Conservation (phyloP, 2,888 invertebrate species). For the Netelia virgata region DNA sequence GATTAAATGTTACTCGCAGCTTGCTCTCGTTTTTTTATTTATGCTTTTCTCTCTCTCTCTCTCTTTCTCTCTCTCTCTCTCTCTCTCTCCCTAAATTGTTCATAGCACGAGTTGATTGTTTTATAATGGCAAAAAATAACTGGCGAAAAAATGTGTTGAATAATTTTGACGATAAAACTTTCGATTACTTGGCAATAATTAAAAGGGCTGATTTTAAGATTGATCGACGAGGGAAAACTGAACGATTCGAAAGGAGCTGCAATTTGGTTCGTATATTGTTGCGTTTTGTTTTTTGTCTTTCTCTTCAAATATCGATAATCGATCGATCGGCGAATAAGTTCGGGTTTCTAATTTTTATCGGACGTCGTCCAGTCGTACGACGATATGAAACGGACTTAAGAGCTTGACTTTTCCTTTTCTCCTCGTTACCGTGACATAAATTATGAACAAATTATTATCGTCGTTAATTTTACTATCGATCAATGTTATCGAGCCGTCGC, state of each 20-base stretch:
- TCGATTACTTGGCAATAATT: background rate
- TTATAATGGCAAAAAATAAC: constrained; percentile 45
- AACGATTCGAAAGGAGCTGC: background rate
- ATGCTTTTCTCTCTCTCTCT: constrained; percentile 15
- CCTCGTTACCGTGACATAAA: constrained; percentile 12
- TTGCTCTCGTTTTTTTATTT: constrained; percentile 40
- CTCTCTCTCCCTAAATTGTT: constrained; percentile 50
- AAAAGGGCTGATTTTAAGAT: too few species aligned
- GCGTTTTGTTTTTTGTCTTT: background rate
- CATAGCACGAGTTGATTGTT: constrained; percentile 39
- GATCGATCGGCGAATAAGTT: constrained; percentile 4
- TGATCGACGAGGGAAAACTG: background rate
- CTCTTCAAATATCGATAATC: constrained; percentile 32
- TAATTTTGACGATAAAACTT: constrained; percentile 35
- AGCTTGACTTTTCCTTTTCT: constrained; percentile 10
- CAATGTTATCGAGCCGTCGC: constrained; percentile 38
- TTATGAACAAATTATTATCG: constrained; percentile 61
- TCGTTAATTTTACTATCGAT: constrained; percentile 48
- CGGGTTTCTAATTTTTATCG: background rate
- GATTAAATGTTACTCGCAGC: constrained; percentile 54
- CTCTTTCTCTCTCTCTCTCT: constrained; percentile 22
- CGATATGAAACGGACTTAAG: constrained; percentile 22
- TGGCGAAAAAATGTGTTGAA: constrained; percentile 30
- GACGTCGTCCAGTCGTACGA: too few species aligned
- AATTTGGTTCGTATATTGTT: background rate